Base-by-base conservation (phyloP, 2,113 vertebrate species). In the Hemiscyllium ocellatum region DNA sequence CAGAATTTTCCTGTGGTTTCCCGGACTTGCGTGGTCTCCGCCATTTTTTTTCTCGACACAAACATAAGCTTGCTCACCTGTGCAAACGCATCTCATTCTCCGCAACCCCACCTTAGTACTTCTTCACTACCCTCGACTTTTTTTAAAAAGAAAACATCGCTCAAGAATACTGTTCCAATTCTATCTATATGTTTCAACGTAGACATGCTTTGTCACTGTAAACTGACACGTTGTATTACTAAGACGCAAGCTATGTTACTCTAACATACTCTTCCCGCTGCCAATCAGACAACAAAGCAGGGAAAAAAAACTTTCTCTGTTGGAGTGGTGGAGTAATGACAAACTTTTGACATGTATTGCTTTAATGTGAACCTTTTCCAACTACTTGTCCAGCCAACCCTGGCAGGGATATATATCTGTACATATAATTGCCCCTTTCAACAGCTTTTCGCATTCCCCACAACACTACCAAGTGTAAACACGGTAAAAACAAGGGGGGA, bases 51-150 rank as follows among this genome's bases (percentile, higher is more conserved):
- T 72, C 72, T 22, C 42, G 70, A 24, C 66, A 94, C 22, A 69
- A 94, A 47, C 42, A 95, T 20, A 95, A 69, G 68, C 42, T 72
- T 20, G 50, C 94, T 95, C 68, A 95, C 94, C 94, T 95, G 94
- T 72, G 17, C 33, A 95, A 65, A 68, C 61, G 89, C 61, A 66
- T 93, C 65, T 93, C 33, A 68, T 93, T 66, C 56, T 93, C 66
- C 19, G 6, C 65, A 26, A 95, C 52, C 33, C 10, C 33, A 70
- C 5, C 70, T 61, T 47, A 29, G 26, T 95, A 33, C 72, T 69
- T 47, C 42, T 12, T 83, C 80, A 83, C 6, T 83, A 17, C 6
- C 26, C 61, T 13, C 5, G 52, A 0, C 5, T 3, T 29, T 72
- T 94, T 22, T 50, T 70, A 17, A 37, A 17, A 37, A 61, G 10